These are phyloP conservation scores for Calephelis virginiensis DNA, from an alignment of 1,140 invertebrate genomes.

Conservation along the genomic window DNA sequence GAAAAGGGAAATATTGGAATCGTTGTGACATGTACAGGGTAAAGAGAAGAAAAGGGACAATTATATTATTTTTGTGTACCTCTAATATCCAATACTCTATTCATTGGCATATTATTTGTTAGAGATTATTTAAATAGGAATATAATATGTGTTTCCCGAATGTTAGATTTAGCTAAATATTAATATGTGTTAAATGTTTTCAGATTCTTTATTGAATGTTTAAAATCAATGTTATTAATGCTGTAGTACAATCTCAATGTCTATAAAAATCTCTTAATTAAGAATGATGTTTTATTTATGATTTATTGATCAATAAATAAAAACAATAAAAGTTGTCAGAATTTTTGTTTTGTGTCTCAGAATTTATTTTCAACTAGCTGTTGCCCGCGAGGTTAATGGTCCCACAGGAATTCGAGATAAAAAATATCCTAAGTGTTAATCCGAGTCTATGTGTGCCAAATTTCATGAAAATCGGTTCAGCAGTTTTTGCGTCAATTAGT, in stretches of 20 bases:
- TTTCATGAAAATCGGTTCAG: no score
- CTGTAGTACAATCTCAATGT: constrained; percentile 57
- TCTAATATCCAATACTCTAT: constrained; percentile 2
- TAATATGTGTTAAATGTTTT: constrained; percentile 68
- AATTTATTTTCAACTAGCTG: background rate
- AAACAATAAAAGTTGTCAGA: constrained; percentile 58
- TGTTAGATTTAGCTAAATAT: constrained; percentile 50
- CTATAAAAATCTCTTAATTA: constrained; percentile 52
- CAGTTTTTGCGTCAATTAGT: no score
- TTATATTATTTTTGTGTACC: constrained; percentile 31
- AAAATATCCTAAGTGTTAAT: no score
- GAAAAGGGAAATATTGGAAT: constrained; percentile 44
- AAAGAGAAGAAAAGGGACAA: constrained; percentile 47
- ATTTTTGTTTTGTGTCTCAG: no score
- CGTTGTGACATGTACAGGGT: constrained; percentile 72
- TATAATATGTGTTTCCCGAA: constrained; percentile 60
- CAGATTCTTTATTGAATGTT: constrained; percentile 56
- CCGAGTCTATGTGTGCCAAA: no score
- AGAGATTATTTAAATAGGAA: constrained; percentile 23
- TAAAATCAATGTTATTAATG: constrained; percentile 58
- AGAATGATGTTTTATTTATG: constrained; percentile 59
- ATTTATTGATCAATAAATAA: constrained; percentile 52
- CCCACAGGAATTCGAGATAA: no score
- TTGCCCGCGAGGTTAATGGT: no score
- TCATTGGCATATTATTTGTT: constrained; percentile 10